A percentile compares a stretch with the other conserved stretches of the same genome.
phyloP scores from a whole-genome alignment of 2,113 vertebrate genomes.

The Equus przewalskii region DNA sequence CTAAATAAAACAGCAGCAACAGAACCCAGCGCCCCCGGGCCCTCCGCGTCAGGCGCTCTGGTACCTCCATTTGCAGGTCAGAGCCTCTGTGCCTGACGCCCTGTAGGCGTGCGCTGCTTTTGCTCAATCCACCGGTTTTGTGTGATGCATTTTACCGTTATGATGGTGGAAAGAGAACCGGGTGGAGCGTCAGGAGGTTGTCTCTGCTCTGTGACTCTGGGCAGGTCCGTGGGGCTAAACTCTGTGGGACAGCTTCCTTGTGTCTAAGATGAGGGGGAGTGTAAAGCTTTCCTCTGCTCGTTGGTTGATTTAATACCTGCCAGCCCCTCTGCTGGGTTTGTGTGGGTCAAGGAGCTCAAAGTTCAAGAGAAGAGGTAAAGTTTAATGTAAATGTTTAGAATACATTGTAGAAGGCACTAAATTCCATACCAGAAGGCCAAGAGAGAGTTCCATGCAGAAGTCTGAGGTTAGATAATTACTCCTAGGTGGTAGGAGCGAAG shows the following conservation, averaged over 20 bases:
- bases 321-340: background rate
- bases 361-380: background rate
- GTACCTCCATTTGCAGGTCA: background rate
- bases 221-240: background rate
- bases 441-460: background rate
- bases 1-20: background rate
- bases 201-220: background rate
- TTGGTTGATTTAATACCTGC: background rate
- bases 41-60: background rate
- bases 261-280: background rate
- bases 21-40: background rate
- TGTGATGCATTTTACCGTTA: background rate
- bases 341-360: background rate
- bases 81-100: background rate
- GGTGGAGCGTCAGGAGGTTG: background rate
- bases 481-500: background rate
- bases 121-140: background rate
- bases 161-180: background rate
- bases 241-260: background rate
- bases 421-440: background rate
- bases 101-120: rapidly evolving
- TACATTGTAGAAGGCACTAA: background rate
- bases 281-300: background rate
- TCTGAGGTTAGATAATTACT: background rate
- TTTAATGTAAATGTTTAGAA: background rate